phyloP scores from a whole-genome alignment of 2,113 vertebrate genomes.

The Tupaia chinensis region DNA sequence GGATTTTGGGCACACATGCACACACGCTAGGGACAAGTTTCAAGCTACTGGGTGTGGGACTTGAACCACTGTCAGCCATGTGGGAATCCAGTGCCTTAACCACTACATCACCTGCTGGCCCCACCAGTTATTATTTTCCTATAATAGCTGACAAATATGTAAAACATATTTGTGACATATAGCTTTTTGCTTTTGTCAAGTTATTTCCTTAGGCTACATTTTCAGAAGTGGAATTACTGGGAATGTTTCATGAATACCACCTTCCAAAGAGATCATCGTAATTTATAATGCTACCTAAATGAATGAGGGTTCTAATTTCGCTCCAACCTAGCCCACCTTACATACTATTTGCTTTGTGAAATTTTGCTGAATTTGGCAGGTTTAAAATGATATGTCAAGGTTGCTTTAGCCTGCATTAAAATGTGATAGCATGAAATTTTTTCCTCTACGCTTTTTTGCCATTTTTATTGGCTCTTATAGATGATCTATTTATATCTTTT shows the following conservation, averaged over 20 bases:
- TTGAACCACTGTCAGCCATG: no score
- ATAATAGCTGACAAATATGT: conserved; percentile 7
- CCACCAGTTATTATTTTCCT: background rate
- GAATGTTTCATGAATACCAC: background rate
- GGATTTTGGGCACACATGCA: no score
- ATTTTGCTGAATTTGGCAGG: conserved; percentile 8
- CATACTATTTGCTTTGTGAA: conserved; percentile 55
- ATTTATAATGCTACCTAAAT: conserved; percentile 25
- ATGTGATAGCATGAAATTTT: background rate
- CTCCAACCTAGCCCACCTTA: background rate
- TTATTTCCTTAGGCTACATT: conserved; percentile 64
- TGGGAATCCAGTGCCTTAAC: no score
- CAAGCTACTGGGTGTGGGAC: no score
- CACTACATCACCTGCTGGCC: no score
- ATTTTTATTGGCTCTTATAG: background rate
- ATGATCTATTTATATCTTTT: conserved; percentile 11
- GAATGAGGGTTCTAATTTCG: background rate
- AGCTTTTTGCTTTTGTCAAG: conserved; percentile 57
- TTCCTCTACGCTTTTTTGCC: background rate
- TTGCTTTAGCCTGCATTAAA: conserved; percentile 24
- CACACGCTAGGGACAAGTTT: no score
- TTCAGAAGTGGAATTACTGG: conserved; percentile 49
- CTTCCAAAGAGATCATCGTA: conserved; percentile 54
- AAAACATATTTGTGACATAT: conserved; percentile 34
- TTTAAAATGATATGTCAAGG: conserved; percentile 44